phyloP scores from a whole-genome alignment of 2,888 invertebrate species.

The Limnephilus lunatus region DNA sequence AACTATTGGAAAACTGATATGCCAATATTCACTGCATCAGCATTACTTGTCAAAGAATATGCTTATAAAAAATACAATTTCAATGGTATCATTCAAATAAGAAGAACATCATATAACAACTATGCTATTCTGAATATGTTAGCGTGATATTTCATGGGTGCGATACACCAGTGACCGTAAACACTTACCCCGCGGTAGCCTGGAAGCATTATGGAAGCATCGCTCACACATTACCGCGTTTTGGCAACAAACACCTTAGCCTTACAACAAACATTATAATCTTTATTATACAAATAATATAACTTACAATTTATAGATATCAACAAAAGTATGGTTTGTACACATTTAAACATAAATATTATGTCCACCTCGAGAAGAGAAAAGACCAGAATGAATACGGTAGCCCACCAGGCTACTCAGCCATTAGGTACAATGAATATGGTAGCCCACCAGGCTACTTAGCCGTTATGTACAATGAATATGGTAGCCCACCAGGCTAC shows the following conservation, averaged over 20 bases:
- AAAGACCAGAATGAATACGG: constrained; percentile 24
- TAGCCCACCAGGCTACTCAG: not conserved
- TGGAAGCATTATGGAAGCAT: constrained; percentile 58
- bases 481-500: not conserved
- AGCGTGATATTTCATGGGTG: constrained; percentile 63
- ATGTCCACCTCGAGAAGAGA: constrained; percentile 40
- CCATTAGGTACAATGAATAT: not conserved
- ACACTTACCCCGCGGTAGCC: constrained; percentile 3
- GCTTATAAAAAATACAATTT: constrained; percentile 66
- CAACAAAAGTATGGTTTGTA: constrained; percentile 47
- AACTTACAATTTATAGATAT: constrained; percentile 49
- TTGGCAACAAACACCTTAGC: constrained; percentile 54
- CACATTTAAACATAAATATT: constrained; percentile 48
- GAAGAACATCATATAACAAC: constrained; percentile 53
- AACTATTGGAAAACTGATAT: constrained; percentile 76
- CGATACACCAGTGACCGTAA: constrained; percentile 33
- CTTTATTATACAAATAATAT: constrained; percentile 56
- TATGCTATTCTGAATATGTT: constrained; percentile 65
- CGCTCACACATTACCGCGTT: constrained; percentile 48
- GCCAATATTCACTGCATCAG: constrained; percentile 72
- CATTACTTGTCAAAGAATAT: constrained; percentile 64
- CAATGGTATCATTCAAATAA: constrained; percentile 60
- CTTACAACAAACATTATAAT: constrained; percentile 47
- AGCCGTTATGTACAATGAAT: constrained; percentile 2
- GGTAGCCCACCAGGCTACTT: not conserved